phyloP scores from a whole-genome alignment of 2,888 invertebrate genomes.

The Anagyrus pseudococci region DNA sequence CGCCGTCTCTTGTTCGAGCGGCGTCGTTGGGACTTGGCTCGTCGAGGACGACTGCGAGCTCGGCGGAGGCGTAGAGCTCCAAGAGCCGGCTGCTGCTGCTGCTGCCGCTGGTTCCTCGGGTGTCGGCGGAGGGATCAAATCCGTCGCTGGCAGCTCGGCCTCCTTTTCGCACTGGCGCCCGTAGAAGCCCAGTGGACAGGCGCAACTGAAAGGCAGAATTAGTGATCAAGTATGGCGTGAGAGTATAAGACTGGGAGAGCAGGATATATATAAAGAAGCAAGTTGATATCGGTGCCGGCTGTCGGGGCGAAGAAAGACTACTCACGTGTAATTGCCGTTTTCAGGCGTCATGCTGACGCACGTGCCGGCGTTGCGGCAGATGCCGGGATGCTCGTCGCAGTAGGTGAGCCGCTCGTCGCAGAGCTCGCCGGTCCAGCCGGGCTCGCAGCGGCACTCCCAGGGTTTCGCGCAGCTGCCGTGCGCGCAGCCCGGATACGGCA shows the following conservation, averaged over 20 bases:
- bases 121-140: slow-evolving; percentile 51
- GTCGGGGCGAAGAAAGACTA: neutral
- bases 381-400: slow-evolving; percentile 78
- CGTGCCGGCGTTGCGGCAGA: slow-evolving; percentile 82
- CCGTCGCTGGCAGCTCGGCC: slow-evolving; percentile 53
- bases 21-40: neutral
- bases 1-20: slow-evolving; percentile 41
- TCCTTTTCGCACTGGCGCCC: slow-evolving; percentile 79
- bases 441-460: slow-evolving; percentile 89
- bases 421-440: slow-evolving; percentile 90
- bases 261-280: no score
- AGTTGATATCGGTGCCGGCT: no score
- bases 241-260: no score
- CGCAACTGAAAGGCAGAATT: slow-evolving; percentile 71
- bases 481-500: slow-evolving; percentile 87
- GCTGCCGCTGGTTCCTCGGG: slow-evolving; percentile 38
- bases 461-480: slow-evolving; percentile 85
- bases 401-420: slow-evolving; percentile 90
- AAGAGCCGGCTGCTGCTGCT: slow-evolving; percentile 11
- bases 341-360: slow-evolving; percentile 80
- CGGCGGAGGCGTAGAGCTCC: neutral
- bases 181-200: slow-evolving; percentile 76
- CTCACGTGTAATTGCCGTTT: slow-evolving; percentile 78
- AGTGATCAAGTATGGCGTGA: no score
- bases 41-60: neutral